Evolutionary conservation across 2,797 vertebrate species (phyloP), one percentile per base, ranked within the genome.

Genomic region (Amblyopsis hoosieri): DNA sequence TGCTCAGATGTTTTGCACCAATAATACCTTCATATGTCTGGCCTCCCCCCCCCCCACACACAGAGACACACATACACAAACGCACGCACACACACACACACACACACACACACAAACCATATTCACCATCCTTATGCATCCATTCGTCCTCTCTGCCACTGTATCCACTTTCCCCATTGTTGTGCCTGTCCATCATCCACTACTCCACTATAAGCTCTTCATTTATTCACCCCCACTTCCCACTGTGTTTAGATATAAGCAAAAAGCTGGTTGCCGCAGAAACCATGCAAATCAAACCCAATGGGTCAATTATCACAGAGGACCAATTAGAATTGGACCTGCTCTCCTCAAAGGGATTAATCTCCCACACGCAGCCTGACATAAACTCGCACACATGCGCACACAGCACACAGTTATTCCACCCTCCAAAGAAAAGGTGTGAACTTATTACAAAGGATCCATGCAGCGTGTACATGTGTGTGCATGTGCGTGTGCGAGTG

Each of bases 291-390:
- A 89, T 74, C 14, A 3, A 46, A 66, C 84, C 75, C 79, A 29
- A 56, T 17, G 51, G 83, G 68, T 79, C 78, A 85, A 84, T 89
- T 86, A 89, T 64, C 66, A 86, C 79, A 78, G 72, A 76, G 75
- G 64, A 54, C 71, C 76, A 84, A 89, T 89, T 87, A 89, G 79
- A 82, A 62, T 45, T 1, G 33, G 69, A 82, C 73, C 62, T 71
- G 69, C 63, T 82, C 55, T 8, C 14, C 74, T 79, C 83, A 83
- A 79, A 72, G 60, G 71, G 57, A 45, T 76, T 82, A 52, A 75
- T 76, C 66, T 14, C 15, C 17, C 17, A 58, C 4, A 48, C 46
- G 3, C 46, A 48, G 11, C 11, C 46, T 12, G 8, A 48, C 46
- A 48, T 3, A 48, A 3, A 11, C 46, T 12, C 46, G 3, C 2